phyloP scores from a whole-genome alignment of 2,888 invertebrate species.

The Clistopyga incitator region DNA sequence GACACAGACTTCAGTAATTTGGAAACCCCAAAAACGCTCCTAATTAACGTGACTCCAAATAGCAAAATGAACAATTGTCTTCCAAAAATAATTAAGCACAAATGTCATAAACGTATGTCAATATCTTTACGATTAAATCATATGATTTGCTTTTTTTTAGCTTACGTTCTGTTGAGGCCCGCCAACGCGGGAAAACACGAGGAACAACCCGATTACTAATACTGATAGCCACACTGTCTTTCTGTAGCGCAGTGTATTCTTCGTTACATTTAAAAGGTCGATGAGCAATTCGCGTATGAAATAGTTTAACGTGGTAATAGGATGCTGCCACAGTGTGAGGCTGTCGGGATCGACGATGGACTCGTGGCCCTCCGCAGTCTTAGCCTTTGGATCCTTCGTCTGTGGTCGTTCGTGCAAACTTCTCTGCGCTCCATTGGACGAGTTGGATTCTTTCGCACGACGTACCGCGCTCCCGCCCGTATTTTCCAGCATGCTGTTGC shows the following conservation, averaged over 20 bases:
- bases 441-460: constrained; percentile 76
- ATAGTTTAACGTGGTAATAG: constrained; percentile 81
- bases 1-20: not conserved
- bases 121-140: no score
- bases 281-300: constrained; percentile 82
- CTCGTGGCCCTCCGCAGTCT: constrained; percentile 61
- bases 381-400: constrained; percentile 54
- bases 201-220: constrained; percentile 77
- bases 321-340: constrained; percentile 82
- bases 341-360: constrained; percentile 79
- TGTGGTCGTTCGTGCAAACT: constrained; percentile 58
- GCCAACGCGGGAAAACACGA: constrained; percentile 78
- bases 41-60: not conserved
- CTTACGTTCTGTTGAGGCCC: constrained; percentile 82
- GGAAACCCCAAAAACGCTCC: not conserved
- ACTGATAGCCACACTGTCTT: constrained; percentile 79
- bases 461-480: constrained; percentile 75
- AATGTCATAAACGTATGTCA: no score
- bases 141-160: constrained; percentile 19
- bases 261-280: constrained; percentile 79
- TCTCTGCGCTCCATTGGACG: constrained; percentile 76
- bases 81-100: no score
- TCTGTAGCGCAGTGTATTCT: constrained; percentile 79
- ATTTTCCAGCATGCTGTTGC: constrained; percentile 78
- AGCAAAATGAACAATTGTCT: no score